Conservation (phyloP, 2,888 invertebrate genomes). For the Spilosoma lubricipeda region DNA sequence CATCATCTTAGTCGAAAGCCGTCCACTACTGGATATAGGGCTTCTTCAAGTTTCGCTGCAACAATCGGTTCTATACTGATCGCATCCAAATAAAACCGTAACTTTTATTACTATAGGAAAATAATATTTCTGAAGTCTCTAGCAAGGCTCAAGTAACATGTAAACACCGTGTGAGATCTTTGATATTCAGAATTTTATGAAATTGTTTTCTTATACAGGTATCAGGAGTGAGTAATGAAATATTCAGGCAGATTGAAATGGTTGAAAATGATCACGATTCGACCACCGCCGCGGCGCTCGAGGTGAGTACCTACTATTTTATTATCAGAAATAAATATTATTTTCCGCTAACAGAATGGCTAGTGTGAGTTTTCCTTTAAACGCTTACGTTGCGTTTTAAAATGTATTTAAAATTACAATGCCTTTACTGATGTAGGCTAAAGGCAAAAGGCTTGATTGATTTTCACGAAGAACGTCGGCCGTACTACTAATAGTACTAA, state of each 20-base stretch:
- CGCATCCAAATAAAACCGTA: not conserved
- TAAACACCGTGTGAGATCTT: not conserved
- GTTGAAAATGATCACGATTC: conserved; percentile 98
- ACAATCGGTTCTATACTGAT: not conserved
- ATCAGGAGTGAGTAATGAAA: conserved; percentile 98
- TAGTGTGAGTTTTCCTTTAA: not conserved
- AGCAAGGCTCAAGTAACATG: not conserved
- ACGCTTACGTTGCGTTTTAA: not conserved
- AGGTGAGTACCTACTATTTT: conserved; percentile 84
- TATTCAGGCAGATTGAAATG: conserved; percentile 98
- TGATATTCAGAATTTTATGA: not conserved
- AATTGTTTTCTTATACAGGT: conserved; percentile 86
- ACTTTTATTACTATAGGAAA: not conserved
- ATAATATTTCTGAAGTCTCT: not conserved
- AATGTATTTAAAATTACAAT: not conserved
- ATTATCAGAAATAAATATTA: not conserved
- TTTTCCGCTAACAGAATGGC: not conserved
- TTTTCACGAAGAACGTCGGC: too few relatives aligned
- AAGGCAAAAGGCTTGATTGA: too few relatives aligned
- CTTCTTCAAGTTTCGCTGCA: not conserved
- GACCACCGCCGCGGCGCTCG: conserved; percentile 96
- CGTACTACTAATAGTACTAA: not conserved
- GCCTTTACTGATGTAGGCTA: too few relatives aligned
- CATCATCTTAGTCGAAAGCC: not conserved
- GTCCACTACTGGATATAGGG: not conserved